These are phyloP conservation scores for Harpagoxenus sublaevis DNA, from an alignment of 2,888 invertebrate genomes.

Conservation along the genomic window DNA sequence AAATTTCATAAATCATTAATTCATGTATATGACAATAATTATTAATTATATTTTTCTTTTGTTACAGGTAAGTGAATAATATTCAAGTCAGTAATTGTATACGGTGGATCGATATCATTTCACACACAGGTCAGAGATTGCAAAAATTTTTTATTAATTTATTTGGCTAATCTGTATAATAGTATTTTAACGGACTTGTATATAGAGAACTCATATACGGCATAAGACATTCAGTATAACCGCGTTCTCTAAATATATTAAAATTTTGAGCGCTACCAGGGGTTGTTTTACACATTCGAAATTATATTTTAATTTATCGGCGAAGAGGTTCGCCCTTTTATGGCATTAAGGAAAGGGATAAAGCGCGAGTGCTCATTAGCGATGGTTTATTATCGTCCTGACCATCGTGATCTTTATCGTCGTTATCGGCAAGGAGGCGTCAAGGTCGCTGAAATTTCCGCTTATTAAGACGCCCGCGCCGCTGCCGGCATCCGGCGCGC, in stretches of 20 bases:
- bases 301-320: slow-evolving; percentile 31
- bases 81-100: not conserved
- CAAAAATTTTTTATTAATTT: slow-evolving; percentile 3
- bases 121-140: slow-evolving; percentile 55
- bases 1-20: not conserved
- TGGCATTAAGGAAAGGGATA: not conserved
- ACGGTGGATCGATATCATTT: slow-evolving; percentile 13
- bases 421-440: slow-evolving; percentile 62
- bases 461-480: slow-evolving; percentile 73
- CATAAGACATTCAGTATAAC: not conserved
- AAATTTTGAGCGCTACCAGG: not conserved
- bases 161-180: not conserved
- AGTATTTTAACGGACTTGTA: not conserved
- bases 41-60: slow-evolving; percentile 50
- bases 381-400: slow-evolving; percentile 37
- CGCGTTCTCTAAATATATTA: not conserved
- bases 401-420: slow-evolving; percentile 51
- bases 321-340: not conserved
- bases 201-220: not conserved
- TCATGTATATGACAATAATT: not conserved
- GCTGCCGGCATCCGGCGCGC: slow-evolving; percentile 65
- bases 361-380: slow-evolving; percentile 59
- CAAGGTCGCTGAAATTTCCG: slow-evolving; percentile 72
- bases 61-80: slow-evolving; percentile 72
- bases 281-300: not conserved